These are phyloP conservation scores for Amblyraja radiata DNA, from an alignment of 2,797 vertebrate genomes.

Conservation along the genomic window DNA sequence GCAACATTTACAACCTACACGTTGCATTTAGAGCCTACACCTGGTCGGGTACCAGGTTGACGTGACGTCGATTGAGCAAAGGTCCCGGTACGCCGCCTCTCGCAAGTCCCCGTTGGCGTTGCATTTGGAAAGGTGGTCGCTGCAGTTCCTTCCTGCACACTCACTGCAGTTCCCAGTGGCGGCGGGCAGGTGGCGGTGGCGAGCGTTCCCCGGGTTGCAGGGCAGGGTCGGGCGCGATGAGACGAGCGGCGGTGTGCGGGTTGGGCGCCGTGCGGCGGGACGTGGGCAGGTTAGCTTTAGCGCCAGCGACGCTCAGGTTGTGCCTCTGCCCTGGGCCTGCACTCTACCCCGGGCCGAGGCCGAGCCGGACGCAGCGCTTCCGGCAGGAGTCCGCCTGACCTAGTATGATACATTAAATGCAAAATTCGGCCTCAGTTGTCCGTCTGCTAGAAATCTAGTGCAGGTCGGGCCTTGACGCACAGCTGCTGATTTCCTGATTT, in stretches of 20 bases:
- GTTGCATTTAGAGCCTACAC: not conserved
- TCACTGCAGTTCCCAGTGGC: not conserved
- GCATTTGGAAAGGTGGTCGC: not conserved
- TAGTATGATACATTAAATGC: not conserved
- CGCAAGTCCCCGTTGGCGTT: not conserved
- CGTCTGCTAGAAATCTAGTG: not conserved
- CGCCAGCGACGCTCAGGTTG: too few relatives aligned
- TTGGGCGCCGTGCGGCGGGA: not conserved
- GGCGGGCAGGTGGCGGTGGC: not conserved
- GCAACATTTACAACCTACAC: not conserved
- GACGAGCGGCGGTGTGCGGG: too few relatives aligned
- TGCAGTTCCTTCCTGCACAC: too few relatives aligned
- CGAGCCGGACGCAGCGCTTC: not conserved
- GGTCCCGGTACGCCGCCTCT: not conserved
- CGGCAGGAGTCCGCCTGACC: not conserved
- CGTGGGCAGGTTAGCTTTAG: not conserved
- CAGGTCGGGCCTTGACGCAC: not conserved
- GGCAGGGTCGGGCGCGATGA: not conserved
- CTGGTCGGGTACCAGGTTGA: not conserved
- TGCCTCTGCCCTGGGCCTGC: not conserved
- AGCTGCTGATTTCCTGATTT: not conserved
- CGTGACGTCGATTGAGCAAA: not conserved
- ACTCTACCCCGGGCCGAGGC: not conserved
- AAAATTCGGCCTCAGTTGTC: not conserved
- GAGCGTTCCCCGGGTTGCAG: not conserved